Base-by-base conservation (phyloP, 2,113 vertebrate species). In the Centropus bengalensis region DNA sequence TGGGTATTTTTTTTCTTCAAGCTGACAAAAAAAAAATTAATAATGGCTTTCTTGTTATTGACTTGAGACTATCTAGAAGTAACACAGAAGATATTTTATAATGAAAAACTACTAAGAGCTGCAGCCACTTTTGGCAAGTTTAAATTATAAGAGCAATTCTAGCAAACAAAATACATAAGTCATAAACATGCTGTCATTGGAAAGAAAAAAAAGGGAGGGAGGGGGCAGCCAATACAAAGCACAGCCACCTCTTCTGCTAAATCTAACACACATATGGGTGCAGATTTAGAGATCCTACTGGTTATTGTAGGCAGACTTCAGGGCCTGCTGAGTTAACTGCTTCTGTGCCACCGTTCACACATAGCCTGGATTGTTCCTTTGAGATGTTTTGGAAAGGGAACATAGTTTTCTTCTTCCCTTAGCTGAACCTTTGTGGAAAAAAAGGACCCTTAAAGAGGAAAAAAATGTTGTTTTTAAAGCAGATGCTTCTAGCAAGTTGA, bases 91-190 rank as follows among this genome's bases (percentile, higher is more conserved):
- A 95, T 95, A 54, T 82, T 88, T 97, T 91, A 83, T 91, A 91
- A 94, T 88, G 78, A 96, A 93, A 93, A 95, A 93, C 73, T 84
- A 24, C 86, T 63, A 52, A 73, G 68, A 91, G 55, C 78, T 2
- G 0, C 82, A 95, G 75, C 62, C 70, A 80, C 27, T 89, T 91
- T 85, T 87, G 82, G 78, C 74, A 82, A 64, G 40, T 66, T 77
- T 94, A 92, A 96, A 94, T 97, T 96, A 97, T 92, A 86, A 83
- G 86, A 91, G 81, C 84, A 93, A 93, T 96, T 94, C 83, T 88
- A 67, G 33, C 59, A 91, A 89, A 93, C 40, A 86, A 94, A 94
- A 95, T 89, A 82, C 56, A 81, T 91, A 77, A 91, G 68, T 90
- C 58, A 86, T 45, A 94, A 94, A 91, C 27, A 86, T 42, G 42